Percentiles rank a stretch among this genome's conserved stretches.
Conservation (phyloP, 2,113 vertebrate species). For the Pholis gunnellus region DNA sequence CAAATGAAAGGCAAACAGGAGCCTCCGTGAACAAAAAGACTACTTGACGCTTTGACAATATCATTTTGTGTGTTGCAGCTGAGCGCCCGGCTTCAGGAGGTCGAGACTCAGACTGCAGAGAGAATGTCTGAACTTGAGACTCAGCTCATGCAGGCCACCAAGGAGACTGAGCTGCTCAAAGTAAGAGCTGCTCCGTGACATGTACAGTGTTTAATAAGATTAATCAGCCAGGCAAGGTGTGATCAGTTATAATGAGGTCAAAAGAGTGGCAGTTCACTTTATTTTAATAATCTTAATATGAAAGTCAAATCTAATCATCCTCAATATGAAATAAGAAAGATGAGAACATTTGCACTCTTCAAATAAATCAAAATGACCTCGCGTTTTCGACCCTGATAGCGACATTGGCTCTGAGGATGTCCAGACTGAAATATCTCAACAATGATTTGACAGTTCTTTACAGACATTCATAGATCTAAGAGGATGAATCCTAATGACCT, state of each 20-base stretch:
- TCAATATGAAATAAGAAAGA: background rate
- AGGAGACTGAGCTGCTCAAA: conserved; percentile 90
- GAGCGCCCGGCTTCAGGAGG: conserved; percentile 87
- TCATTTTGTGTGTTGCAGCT: conserved; percentile 79
- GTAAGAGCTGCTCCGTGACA: conserved; percentile 69
- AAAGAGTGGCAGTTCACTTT: conserved; percentile 1
- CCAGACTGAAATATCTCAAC: background rate
- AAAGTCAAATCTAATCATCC: conserved; percentile 21
- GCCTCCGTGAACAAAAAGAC: background rate
- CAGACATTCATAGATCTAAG: background rate
- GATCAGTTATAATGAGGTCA: conserved; percentile 16
- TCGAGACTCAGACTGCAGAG: conserved; percentile 87
- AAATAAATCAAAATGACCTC: background rate
- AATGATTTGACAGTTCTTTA: background rate
- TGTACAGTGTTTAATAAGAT: background rate
- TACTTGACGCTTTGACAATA: too few relatives aligned
- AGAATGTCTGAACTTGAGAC: conserved; percentile 93
- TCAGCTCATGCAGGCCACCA: conserved; percentile 92
- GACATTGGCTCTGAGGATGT: background rate
- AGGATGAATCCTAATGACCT: background rate
- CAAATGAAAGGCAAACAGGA: background rate
- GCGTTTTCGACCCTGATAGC: background rate
- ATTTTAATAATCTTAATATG: conserved; percentile 12
- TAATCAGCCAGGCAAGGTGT: background rate
- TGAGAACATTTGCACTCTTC: background rate